Conservation (phyloP, 2,888 invertebrate species). For the Hemaris fuciformis region DNA sequence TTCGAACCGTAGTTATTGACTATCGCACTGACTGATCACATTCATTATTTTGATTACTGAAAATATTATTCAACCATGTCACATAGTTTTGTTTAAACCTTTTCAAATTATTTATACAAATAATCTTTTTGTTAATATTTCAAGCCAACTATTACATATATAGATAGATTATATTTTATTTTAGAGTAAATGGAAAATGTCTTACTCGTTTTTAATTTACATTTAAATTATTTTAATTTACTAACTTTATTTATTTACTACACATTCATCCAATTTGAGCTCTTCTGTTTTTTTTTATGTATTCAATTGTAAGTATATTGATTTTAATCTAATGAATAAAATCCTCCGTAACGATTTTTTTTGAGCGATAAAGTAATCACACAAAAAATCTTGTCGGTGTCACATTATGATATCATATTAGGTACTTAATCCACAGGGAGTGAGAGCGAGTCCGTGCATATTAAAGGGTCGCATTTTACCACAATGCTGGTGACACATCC, state of each 20-base stretch:
- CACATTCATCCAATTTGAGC: too few species aligned
- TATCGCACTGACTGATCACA: conserved; percentile 68
- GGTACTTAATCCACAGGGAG: conserved; percentile 65
- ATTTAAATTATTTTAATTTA: too few species aligned
- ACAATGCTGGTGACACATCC: conserved; percentile 78
- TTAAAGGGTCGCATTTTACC: conserved; percentile 64
- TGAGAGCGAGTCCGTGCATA: conserved; percentile 59
- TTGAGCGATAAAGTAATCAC: not conserved
- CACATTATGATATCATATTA: conserved; percentile 45
- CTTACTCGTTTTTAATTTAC: too few species aligned
- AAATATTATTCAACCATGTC: not conserved
- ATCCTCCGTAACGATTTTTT: not conserved
- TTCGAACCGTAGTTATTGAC: conserved; percentile 71
- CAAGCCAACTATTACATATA: too few species aligned
- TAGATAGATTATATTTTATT: too few species aligned
- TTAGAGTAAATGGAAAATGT: too few species aligned
- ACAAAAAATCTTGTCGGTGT: conserved; percentile 35
- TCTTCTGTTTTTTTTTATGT: too few species aligned
- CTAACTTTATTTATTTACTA: too few species aligned
- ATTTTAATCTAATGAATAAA: too few species aligned
- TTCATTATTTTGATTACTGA: conserved; percentile 67
- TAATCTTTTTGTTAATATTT: too few species aligned
- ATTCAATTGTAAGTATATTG: too few species aligned
- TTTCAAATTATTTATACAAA: too few species aligned
- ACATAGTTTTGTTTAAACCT: not conserved